A percentile compares a stretch with the other conserved stretches of the same genome.
phyloP scores from a whole-genome alignment of 2,888 invertebrate species.

The Oeneis ivallda region DNA sequence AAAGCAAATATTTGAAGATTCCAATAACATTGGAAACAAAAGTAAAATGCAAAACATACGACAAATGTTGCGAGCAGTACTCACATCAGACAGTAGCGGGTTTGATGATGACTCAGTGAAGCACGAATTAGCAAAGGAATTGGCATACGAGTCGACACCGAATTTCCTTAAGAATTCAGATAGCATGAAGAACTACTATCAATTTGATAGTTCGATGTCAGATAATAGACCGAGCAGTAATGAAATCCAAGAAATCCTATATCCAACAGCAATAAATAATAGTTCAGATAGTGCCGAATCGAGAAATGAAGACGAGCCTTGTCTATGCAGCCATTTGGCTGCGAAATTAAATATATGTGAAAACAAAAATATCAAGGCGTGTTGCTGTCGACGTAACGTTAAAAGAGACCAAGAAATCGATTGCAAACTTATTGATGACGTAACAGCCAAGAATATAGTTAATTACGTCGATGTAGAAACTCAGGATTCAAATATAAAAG shows the following conservation, averaged over 20 bases:
- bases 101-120: slow-evolving; percentile 45
- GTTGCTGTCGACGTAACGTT: slow-evolving; percentile 46
- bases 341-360: slow-evolving; percentile 50
- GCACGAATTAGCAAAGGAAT: slow-evolving; percentile 50
- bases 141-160: slow-evolving; percentile 52
- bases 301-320: slow-evolving; percentile 39
- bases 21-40: slow-evolving; percentile 49
- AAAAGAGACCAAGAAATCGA: slow-evolving; percentile 49
- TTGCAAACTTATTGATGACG: slow-evolving; percentile 52
- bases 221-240: slow-evolving; percentile 26
- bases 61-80: slow-evolving; percentile 55
- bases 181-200: slow-evolving; percentile 56
- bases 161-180: slow-evolving; percentile 53
- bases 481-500: slow-evolving; percentile 48
- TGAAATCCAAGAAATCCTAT: slow-evolving; percentile 35
- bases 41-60: slow-evolving; percentile 49
- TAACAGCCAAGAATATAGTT: slow-evolving; percentile 41
- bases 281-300: slow-evolving; percentile 45
- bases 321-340: slow-evolving; percentile 57
- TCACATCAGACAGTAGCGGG: slow-evolving; percentile 59
- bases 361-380: slow-evolving; percentile 43
- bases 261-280: slow-evolving; percentile 47
- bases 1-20: slow-evolving; percentile 55
- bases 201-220: slow-evolving; percentile 42
- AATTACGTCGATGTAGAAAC: slow-evolving; percentile 53